Percentiles rank a stretch among this genome's conserved stretches.
Conservation (phyloP, 1,140 invertebrate species). For the Homarus americanus region DNA sequence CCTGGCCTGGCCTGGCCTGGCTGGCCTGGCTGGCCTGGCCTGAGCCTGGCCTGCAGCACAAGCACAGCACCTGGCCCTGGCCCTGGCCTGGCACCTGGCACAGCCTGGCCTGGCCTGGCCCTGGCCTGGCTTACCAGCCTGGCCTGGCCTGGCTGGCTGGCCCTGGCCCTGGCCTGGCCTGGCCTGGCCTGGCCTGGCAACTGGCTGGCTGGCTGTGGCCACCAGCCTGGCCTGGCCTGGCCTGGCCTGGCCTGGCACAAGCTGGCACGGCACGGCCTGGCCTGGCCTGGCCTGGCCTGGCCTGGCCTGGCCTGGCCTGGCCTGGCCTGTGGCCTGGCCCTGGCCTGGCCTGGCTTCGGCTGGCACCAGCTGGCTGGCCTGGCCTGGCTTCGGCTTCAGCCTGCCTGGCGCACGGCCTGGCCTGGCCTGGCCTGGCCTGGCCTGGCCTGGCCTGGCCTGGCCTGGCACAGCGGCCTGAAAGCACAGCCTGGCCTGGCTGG, state of each 20-base stretch:
- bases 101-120: no score
- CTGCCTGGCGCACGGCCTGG: conserved; percentile 64
- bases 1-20: no score
- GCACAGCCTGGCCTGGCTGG: not conserved
- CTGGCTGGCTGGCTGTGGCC: conserved; percentile 22
- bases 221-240: conserved; percentile 8
- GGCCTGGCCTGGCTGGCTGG: conserved; percentile 2
- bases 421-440: conserved; percentile 74
- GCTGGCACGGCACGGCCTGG: not conserved
- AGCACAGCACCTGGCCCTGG: not conserved
- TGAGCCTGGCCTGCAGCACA: not conserved
- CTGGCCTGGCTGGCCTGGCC: no score
- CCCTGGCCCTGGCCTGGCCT: conserved; percentile 18
- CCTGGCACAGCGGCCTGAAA: not conserved
- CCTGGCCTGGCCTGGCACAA: conserved; percentile 26
- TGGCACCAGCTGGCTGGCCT: conserved; percentile 43
- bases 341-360: conserved; percentile 20
- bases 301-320: conserved; percentile 13
- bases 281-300: conserved; percentile 1
- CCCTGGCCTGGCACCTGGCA: no score
- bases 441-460: conserved; percentile 25
- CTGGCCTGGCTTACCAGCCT: not conserved
- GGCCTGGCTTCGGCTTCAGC: conserved; percentile 50
- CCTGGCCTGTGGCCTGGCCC: conserved; percentile 40
- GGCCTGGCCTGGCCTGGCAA: conserved; percentile 5